Conservation (phyloP, 1,140 invertebrate species). For the Sinella curviseta region DNA sequence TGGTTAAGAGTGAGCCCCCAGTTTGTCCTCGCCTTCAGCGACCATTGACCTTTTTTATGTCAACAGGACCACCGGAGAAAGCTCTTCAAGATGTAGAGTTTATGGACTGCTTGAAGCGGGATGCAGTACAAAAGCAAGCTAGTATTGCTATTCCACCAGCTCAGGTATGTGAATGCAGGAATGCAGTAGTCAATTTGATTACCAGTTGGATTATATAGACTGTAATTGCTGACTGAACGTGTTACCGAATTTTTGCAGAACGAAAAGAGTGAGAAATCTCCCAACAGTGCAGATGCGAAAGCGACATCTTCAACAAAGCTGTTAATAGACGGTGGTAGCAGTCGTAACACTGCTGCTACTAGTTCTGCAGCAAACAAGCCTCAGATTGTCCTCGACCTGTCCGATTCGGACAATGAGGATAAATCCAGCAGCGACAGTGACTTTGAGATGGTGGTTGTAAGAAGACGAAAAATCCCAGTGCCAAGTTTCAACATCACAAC, state of each 20-base stretch:
- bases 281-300: too few species aligned
- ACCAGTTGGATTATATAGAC: neutral
- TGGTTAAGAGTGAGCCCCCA: neutral
- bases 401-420: neutral
- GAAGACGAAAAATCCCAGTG: neutral
- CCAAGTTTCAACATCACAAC: neutral
- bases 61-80: neutral
- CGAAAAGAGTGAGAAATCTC: too few species aligned
- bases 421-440: neutral
- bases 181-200: neutral
- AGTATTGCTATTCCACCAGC: too few species aligned
- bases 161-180: too few species aligned
- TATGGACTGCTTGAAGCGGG: neutral
- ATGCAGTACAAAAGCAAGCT: neutral
- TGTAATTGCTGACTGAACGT: neutral
- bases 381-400: neutral
- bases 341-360: too few species aligned
- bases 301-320: too few species aligned
- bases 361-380: too few species aligned
- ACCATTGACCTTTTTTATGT: neutral
- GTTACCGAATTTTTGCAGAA: too few species aligned
- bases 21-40: neutral
- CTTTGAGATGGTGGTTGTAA: conserved; percentile 1
- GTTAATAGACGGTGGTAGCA: too few species aligned
- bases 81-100: neutral